Percentiles rank a stretch among this genome's conserved stretches.
phyloP scores from a whole-genome alignment of 2,888 invertebrate species.

The Pristionchus japonicus region DNA sequence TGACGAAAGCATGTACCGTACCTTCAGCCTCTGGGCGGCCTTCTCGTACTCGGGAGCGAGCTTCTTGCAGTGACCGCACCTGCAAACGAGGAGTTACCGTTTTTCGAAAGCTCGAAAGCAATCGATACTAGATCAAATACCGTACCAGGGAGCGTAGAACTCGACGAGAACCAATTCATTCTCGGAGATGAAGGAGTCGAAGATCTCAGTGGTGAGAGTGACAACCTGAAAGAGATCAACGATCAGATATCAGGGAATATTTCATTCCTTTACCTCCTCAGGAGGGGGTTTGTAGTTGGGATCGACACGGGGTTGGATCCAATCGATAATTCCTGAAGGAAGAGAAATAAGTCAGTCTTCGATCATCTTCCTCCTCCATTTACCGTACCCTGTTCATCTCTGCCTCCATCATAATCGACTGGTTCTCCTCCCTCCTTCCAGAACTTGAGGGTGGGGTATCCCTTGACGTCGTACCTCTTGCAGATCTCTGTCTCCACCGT shows the following conservation, averaged over 20 bases:
- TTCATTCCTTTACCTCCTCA: conserved; percentile 67
- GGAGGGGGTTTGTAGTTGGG: conserved; percentile 80
- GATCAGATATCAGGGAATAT: background rate
- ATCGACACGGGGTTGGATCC: conserved; percentile 78
- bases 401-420: conserved; percentile 78
- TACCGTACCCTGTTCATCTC: conserved; percentile 75
- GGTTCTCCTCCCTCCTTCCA: conserved; percentile 78
- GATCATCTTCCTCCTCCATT: background rate
- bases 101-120: background rate
- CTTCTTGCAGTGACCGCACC: conserved; percentile 78
- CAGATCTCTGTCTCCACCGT: conserved; percentile 77
- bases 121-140: conserved; percentile 26
- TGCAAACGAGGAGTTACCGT: conserved; percentile 48
- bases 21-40: conserved; percentile 76
- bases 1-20: conserved; percentile 43
- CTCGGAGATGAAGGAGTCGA: conserved; percentile 77
- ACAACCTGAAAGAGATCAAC: conserved; percentile 73
- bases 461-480: conserved; percentile 77
- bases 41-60: conserved; percentile 79
- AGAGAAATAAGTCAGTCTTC: background rate
- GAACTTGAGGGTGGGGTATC: conserved; percentile 79
- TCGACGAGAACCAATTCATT: conserved; percentile 78
- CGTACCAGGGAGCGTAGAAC: conserved; percentile 80
- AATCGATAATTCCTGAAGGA: conserved; percentile 78
- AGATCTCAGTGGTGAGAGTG: conserved; percentile 78